Base-by-base conservation (phyloP, 2,113 vertebrate species). In the Phyllopteryx taeniolatus region DNA sequence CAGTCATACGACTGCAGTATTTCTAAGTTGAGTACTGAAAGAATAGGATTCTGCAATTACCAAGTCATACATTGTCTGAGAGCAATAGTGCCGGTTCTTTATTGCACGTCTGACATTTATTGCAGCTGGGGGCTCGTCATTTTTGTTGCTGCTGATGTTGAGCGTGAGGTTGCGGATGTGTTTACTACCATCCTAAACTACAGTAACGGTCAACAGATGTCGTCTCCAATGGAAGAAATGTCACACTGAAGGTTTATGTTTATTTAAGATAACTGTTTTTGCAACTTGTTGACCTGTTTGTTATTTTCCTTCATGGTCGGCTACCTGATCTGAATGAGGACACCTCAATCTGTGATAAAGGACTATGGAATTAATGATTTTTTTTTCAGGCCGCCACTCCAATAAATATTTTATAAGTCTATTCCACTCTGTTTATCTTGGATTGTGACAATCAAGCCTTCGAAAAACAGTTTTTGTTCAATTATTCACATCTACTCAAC, bases 401-500 rank as follows among this genome's bases (percentile, higher is more conserved):
- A 90, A 94, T 97, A 93, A 96, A 97, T 97, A 96, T 97, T 97
- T 97, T 89, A 98, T 97, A 93, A 95, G 92, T 94, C 95, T 90
- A 95, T 96, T 96, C 94, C 94, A 92, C 93, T 94, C 91, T 97
- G 94, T 97, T 97, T 98, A 94, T 94, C 94, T 95, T 94, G 93
- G 92, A 93, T 95, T 95, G 94, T 94, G 95, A 96, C 94, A 95
- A 96, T 96, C 93, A 91, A 96, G 94, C 91, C 94, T 93, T 94
- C 90, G 88, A 92, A 94, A 96, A 96, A 95, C 94, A 95, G 90
- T 46, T 63, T 46, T 57, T 31, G 39, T 95, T 98, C 94, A 96
- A 97, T 96, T 95, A 98, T 97, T 96, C 94, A 96, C 92, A 88
- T 92, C 91, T 95, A 91, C 85, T 94, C 94, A 93, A 95, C 89